Evolutionary conservation across 2,888 invertebrate species (phyloP).

Genomic region (Chalcis sispes): DNA sequence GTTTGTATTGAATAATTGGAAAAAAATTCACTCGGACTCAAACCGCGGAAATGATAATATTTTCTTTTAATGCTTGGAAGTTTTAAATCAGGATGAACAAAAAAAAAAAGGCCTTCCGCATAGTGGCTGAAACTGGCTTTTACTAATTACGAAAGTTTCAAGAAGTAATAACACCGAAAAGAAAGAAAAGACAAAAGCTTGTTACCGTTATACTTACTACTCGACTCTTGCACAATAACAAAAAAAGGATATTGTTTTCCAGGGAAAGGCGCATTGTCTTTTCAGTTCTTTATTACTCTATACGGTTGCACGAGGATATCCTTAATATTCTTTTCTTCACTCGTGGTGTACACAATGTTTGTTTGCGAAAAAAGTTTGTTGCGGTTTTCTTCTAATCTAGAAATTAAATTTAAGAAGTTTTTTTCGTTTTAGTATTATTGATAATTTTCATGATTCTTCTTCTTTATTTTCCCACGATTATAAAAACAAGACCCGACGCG

Average conservation of each 20-base stretch:
- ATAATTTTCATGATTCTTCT: not conserved
- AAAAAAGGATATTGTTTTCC: not conserved
- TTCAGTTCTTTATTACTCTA: not conserved
- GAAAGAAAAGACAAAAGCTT: conserved; percentile 20
- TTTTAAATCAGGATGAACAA: conserved; percentile 6
- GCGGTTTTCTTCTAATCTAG: not conserved
- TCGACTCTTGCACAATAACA: not conserved
- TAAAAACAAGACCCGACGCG: too few relatives aligned
- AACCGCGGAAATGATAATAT: too few relatives aligned
- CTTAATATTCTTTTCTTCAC: not conserved
- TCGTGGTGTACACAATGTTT: not conserved
- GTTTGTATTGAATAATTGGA: not conserved
- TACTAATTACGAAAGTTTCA: conserved; percentile 38
- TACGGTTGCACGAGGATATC: not conserved
- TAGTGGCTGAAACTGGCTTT: conserved; percentile 20
- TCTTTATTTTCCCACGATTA: not conserved
- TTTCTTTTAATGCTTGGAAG: not conserved
- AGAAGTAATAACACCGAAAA: not conserved
- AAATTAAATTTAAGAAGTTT: too few relatives aligned
- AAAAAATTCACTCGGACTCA: not conserved
- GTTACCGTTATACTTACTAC: conserved; percentile 4
- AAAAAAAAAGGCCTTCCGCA: not conserved
- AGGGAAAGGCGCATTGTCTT: not conserved
- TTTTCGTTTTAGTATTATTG: not conserved
- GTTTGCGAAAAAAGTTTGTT: not conserved